Conservation (phyloP, 2,888 invertebrate species). For the Bugulina stolonifera region DNA sequence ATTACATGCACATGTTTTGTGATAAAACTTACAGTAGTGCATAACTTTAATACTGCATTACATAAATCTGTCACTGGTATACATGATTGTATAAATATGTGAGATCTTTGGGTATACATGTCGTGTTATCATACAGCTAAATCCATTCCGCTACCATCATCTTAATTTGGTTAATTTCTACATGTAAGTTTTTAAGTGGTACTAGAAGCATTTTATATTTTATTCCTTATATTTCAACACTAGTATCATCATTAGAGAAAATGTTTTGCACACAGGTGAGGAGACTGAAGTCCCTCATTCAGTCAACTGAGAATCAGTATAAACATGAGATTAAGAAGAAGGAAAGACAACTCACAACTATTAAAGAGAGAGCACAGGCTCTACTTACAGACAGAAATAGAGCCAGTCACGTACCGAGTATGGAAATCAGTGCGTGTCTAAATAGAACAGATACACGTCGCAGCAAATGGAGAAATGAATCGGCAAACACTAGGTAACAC, state of each 20-base stretch:
- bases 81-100: too few species aligned
- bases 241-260: background rate
- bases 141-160: too few species aligned
- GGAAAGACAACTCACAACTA: constrained; percentile 41
- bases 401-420: constrained; percentile 40
- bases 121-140: too few species aligned
- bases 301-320: constrained; percentile 43
- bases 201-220: too few species aligned
- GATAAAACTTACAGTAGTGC: too few species aligned
- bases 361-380: constrained; percentile 47
- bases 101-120: too few species aligned
- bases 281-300: constrained; percentile 40
- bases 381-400: constrained; percentile 44
- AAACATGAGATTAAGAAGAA: constrained; percentile 49
- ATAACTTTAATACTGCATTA: too few species aligned
- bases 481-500: constrained; percentile 35
- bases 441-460: constrained; percentile 41
- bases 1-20: too few species aligned
- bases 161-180: too few species aligned
- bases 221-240: too few species aligned
- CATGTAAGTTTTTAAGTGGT: too few species aligned
- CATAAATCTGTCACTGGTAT: too few species aligned
- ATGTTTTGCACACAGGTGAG: constrained; percentile 35
- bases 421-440: constrained; percentile 40
- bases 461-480: constrained; percentile 38